Evolutionary conservation across 2,888 invertebrate species (phyloP), one percentile per base, ranked within the genome.

Genomic region (Scaeva pyrastri): DNA sequence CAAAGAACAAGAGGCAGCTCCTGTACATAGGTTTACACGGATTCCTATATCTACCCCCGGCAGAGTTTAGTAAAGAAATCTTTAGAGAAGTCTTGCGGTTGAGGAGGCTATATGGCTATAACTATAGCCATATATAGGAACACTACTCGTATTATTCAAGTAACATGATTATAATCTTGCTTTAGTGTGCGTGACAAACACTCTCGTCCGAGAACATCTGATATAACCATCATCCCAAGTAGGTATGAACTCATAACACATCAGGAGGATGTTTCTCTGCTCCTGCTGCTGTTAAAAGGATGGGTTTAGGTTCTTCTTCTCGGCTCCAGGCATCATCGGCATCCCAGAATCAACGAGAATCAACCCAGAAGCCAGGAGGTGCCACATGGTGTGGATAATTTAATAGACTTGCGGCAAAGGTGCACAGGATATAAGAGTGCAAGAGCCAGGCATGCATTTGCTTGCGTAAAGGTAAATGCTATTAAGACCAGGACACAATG

Each of bases 381-480:
- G 66, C 56, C 66, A 45, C 79, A 66, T 75, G 36, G 79, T 79
- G 79, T 79, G 84, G 75, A 85, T 85, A 80, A 80, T 80, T 80
- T 85, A 85, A 85, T 85, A 75, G 84, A 85, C 80, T 72, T 85
- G 84, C 48, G 79, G 64, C 60, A 41, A 58, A 50, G 68, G 52
- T 21, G 50, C 31, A 19, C 36, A 21, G 70, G 48, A 41, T 71
- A 78, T 31, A 31, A 31, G 31, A 64, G 74, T 70, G 62, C 21
- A 36, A 36, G 66, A 41, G 52, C 66, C 16, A 55, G 31, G 64
- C 48, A 58, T 84, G n/a, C n/a, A n/a, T n/a, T n/a, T n/a, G n/a
- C n/a, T 78, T 84, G 79, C 75, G 64, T 79, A 79, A 71, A 79
- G 71, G 84, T 84, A 79, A 80, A 85, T 72, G 75, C 82, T 45